Evolutionary conservation across 2,888 invertebrate genomes (phyloP).

Genomic region (Stegana nigrithorax): DNA sequence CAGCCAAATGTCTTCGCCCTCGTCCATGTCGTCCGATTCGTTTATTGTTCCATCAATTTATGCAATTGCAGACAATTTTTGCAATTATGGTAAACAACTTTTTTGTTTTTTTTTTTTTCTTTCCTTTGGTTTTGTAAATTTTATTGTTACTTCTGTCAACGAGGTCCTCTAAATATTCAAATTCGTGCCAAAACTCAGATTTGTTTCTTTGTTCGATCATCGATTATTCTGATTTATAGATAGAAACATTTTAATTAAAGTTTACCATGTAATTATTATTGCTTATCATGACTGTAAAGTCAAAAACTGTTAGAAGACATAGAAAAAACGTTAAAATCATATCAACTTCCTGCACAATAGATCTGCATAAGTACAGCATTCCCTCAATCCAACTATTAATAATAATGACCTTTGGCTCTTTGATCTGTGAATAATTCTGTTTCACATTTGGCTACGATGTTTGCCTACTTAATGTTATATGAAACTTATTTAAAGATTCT

Average conservation of each 20-base stretch:
- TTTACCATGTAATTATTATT: slow-evolving; percentile 18
- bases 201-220: slow-evolving; percentile 36
- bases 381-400: too few species aligned
- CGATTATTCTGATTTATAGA: slow-evolving; percentile 37
- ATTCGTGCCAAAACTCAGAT: slow-evolving; percentile 48
- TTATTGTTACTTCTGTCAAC: too few species aligned
- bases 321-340: too few species aligned
- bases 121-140: too few species aligned
- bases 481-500: too few species aligned
- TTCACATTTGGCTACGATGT: too few species aligned
- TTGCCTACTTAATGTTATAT: too few species aligned
- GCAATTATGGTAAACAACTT: slow-evolving; percentile 61
- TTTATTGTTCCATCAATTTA: slow-evolving; percentile 49
- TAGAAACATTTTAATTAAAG: slow-evolving; percentile 31
- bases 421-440: too few species aligned
- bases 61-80: slow-evolving; percentile 55
- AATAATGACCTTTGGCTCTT: too few species aligned
- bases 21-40: slow-evolving; percentile 16
- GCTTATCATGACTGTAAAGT: not conserved
- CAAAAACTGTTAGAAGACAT: not conserved
- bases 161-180: slow-evolving; percentile 30
- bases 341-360: too few species aligned
- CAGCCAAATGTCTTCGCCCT: not conserved
- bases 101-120: slow-evolving; percentile 35
- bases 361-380: too few species aligned